Conservation (phyloP, 2,888 invertebrate genomes). For the Nomada lathburiana region DNA sequence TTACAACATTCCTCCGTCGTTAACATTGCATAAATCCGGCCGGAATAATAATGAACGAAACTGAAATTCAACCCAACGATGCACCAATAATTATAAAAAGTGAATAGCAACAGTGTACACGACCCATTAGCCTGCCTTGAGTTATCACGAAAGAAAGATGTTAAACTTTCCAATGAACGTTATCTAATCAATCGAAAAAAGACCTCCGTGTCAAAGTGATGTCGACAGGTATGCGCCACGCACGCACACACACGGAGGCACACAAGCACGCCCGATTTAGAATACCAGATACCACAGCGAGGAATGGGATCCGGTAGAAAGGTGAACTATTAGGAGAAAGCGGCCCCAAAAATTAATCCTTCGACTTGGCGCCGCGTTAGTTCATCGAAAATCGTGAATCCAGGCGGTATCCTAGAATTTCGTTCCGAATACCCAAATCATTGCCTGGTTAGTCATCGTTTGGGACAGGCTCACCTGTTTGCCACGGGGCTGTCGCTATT, state of each 20-base stretch:
- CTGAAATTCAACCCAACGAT: background rate
- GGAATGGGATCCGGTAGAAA: conserved; percentile 63
- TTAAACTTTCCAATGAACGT: too few species aligned
- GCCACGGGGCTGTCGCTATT: conserved; percentile 27
- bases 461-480: conserved; percentile 63
- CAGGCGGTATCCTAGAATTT: conserved; percentile 72
- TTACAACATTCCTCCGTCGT: too few species aligned
- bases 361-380: conserved; percentile 42
- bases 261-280: background rate
- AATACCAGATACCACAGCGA: conserved; percentile 21
- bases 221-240: too few species aligned
- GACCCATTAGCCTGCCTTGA: conserved; percentile 2
- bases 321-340: conserved; percentile 76
- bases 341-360: conserved; percentile 79
- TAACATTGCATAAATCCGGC: too few species aligned
- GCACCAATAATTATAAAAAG: background rate
- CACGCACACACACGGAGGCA: too few species aligned
- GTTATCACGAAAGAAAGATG: background rate
- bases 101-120: background rate
- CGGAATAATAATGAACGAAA: too few species aligned
- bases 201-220: too few species aligned
- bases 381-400: conserved; percentile 53
- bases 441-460: conserved; percentile 10
- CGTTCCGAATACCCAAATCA: conserved; percentile 77
- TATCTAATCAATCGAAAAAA: too few species aligned